A percentile compares a stretch with the other conserved stretches of the same genome.
These are phyloP conservation scores for Aphidius colemani DNA, from an alignment of 2,888 invertebrate genomes.

Conservation along the genomic window DNA sequence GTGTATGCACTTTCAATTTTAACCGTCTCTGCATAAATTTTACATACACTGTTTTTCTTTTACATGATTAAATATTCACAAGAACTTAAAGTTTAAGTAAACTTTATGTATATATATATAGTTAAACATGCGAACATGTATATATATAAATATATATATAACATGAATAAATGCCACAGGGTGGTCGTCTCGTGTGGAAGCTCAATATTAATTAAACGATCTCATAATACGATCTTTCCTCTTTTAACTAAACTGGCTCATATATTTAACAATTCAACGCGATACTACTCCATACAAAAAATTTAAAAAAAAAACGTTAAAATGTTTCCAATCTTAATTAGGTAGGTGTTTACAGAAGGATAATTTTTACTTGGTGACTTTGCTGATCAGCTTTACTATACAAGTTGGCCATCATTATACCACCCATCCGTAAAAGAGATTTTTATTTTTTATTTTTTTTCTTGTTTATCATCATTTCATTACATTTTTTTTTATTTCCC, in stretches of 20 bases:
- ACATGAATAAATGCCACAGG: conserved; percentile 50
- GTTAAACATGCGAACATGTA: neutral
- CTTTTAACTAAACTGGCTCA: conserved; percentile 49
- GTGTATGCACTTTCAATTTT: no score
- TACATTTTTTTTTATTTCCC: no score
- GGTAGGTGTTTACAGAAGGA: conserved; percentile 58
- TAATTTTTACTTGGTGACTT: conserved; percentile 45
- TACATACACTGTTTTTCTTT: no score
- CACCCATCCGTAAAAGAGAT: neutral
- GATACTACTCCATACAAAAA: conserved; percentile 37
- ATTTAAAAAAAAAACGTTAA: conserved; percentile 47
- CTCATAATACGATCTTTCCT: conserved; percentile 48
- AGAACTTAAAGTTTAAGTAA: no score
- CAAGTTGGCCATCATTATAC: neutral
- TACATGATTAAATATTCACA: no score
- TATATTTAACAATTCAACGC: conserved; percentile 56
- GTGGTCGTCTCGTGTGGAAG: conserved; percentile 45
- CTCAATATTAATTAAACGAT: conserved; percentile 60
- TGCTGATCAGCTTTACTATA: conserved; percentile 19
- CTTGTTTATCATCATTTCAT: conserved; percentile 6
- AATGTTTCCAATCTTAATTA: conserved; percentile 60
- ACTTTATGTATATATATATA: no score
- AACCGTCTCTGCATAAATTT: no score
- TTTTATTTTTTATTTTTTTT: neutral
- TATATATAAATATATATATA: conserved; percentile 25